A percentile compares a stretch with the other conserved stretches of the same genome.
phyloP scores from a whole-genome alignment of 2,888 invertebrate genomes.

The Epinotia brunnichana region DNA sequence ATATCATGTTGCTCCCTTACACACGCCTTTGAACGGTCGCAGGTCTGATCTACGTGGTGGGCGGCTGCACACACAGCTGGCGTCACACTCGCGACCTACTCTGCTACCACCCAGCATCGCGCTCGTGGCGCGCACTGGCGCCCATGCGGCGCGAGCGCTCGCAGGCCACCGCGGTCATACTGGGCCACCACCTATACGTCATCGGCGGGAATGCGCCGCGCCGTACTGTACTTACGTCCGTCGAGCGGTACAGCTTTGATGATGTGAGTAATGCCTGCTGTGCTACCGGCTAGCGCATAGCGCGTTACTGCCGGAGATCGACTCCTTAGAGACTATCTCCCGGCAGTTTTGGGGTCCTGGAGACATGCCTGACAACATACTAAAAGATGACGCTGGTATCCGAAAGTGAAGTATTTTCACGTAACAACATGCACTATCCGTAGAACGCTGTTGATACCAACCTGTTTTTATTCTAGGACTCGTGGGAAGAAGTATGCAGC shows the following conservation, averaged over 20 bases:
- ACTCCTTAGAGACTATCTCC: too few relatives aligned
- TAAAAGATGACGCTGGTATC: too few relatives aligned
- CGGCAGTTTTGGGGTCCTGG: too few relatives aligned
- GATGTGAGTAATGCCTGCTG: slow-evolving; percentile 78
- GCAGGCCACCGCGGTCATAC: slow-evolving; percentile 94
- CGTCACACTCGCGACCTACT: slow-evolving; percentile 91
- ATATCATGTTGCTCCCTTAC: too few relatives aligned
- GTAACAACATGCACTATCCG: too few relatives aligned
- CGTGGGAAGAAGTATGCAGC: slow-evolving; percentile 90
- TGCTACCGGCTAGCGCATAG: too few relatives aligned
- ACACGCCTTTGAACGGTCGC: slow-evolving; percentile 46
- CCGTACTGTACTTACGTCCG: slow-evolving; percentile 90
- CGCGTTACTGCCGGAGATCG: too few relatives aligned
- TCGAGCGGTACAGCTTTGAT: slow-evolving; percentile 92
- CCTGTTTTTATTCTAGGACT: slow-evolving; percentile 77
- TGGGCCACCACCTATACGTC: slow-evolving; percentile 92
- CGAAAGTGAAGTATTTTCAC: too few relatives aligned
- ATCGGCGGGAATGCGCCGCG: slow-evolving; percentile 94
- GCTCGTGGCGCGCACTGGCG: slow-evolving; percentile 90
- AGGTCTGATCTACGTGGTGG: slow-evolving; percentile 95
- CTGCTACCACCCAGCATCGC: slow-evolving; percentile 91
- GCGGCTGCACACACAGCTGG: slow-evolving; percentile 92
- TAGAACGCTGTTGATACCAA: too few relatives aligned
- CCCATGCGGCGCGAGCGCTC: slow-evolving; percentile 92
- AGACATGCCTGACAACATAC: too few relatives aligned